A percentile compares a stretch with the other conserved stretches of the same genome.
These are phyloP conservation scores for Tylochromis polylepis DNA, from an alignment of 2,113 vertebrate genomes.

Conservation along the genomic window DNA sequence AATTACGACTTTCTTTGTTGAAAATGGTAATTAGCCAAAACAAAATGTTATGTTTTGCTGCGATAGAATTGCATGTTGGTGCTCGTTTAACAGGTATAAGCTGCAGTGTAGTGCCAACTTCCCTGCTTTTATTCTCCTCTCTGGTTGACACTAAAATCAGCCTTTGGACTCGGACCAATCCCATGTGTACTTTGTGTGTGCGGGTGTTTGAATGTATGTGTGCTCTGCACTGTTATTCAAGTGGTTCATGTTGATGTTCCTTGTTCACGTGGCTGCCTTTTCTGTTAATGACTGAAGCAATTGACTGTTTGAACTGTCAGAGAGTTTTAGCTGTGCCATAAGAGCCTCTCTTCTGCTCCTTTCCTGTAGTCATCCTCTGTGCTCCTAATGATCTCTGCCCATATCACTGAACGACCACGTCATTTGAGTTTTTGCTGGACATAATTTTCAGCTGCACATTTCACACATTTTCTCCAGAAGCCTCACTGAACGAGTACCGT, in stretches of 20 bases:
- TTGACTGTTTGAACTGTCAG: background rate
- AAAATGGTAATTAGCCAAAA: background rate
- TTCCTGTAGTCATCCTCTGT: background rate
- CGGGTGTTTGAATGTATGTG: background rate
- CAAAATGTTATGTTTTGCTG: background rate
- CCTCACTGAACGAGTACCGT: background rate
- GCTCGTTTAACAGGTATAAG: background rate
- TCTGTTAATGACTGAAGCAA: constrained; percentile 38
- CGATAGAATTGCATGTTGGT: background rate
- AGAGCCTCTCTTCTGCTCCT: constrained; percentile 5
- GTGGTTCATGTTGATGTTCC: constrained; percentile 17
- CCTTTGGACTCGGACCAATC: constrained; percentile 43
- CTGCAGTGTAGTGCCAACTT: constrained; percentile 12
- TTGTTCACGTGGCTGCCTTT: constrained; percentile 57
- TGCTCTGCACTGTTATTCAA: constrained; percentile 18
- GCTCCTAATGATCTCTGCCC: background rate
- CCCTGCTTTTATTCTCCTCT: background rate
- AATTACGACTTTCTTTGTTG: background rate
- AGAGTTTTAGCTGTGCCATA: constrained; percentile 40
- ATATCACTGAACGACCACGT: background rate
- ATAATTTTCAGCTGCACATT: background rate
- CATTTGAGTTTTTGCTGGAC: background rate
- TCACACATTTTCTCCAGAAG: background rate
- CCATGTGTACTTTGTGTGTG: background rate
- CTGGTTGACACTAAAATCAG: constrained; percentile 12